Base-by-base conservation (phyloP, 2,113 vertebrate genomes). In the Philantomba maxwellii region DNA sequence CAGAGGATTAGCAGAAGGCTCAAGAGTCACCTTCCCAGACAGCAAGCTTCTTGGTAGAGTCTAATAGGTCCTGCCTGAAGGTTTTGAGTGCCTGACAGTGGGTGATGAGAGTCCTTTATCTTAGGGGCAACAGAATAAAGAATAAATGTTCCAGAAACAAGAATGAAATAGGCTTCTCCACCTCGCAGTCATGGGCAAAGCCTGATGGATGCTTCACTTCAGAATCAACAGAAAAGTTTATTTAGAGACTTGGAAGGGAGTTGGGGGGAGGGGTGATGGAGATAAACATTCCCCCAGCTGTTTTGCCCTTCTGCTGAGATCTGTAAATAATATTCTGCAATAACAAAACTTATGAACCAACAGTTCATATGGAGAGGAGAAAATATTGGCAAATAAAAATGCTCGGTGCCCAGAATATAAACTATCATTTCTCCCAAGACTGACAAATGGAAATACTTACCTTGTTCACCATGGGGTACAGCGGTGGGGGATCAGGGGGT, bases 331-430 rank as follows among this genome's bases (percentile, higher is more conserved):
- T 77, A 81, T 51, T 80, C 89, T 33, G 36, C 93, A 97, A 95
- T 96, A 97, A 93, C 81, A 26, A 51, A 88, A 97, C 93, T 95
- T 97, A 96, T 89, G 98, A 95, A 83, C 94, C 84, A 36, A 73
- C 81, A 33, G 93, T 87, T 95, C 94, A 77, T 55, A 87, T 3
- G 30, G 93, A 94, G 94, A 97, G 77, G 82, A 95, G 93, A 36
- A 95, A 96, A 98, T 96, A 97, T 64, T 82, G 97, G 94, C 94
- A 93, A 97, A 97, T 97, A 97, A 97, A 97, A 89, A 26, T 0
- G 1, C 86, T 70, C 25, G 3, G 92, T 78, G 82, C 95, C 82
- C 82, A 60, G 89, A 96, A 83, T 62, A 70, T 75, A 75, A 93
- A 89, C 86, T 87, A 39, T 57, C 45, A 0, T 78, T 78, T 78